These are phyloP conservation scores for Zapornia atra DNA, from an alignment of 2,113 vertebrate genomes.

Conservation along the genomic window DNA sequence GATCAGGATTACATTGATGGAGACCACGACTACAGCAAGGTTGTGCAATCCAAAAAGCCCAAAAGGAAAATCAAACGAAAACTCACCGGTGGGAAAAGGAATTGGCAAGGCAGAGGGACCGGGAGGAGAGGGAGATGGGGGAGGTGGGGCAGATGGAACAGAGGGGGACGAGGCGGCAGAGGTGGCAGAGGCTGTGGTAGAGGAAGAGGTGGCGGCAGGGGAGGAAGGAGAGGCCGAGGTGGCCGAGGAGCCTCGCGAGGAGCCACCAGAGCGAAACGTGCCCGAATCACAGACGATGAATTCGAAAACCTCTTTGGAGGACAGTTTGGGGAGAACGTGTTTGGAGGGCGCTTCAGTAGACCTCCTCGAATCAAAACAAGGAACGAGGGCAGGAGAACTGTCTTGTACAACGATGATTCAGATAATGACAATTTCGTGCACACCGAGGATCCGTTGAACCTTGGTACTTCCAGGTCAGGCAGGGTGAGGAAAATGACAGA, in stretches of 20 bases:
- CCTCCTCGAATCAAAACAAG: slow-evolving; percentile 90
- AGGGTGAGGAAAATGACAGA: slow-evolving; percentile 98
- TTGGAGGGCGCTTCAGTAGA: slow-evolving; percentile 66
- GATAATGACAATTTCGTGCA: slow-evolving; percentile 89
- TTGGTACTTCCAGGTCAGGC: slow-evolving; percentile 95
- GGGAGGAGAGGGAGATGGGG: slow-evolving; percentile 73
- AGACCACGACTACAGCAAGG: slow-evolving; percentile 98
- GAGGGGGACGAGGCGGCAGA: slow-evolving; percentile 71
- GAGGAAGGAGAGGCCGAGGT: slow-evolving; percentile 74
- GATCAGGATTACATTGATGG: slow-evolving; percentile 92
- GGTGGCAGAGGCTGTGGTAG: slow-evolving; percentile 75
- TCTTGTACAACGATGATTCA: slow-evolving; percentile 92
- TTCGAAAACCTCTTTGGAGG: slow-evolving; percentile 78
- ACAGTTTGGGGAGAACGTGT: slow-evolving; percentile 70
- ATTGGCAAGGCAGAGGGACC: slow-evolving; percentile 75
- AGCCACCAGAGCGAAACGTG: slow-evolving; percentile 74
- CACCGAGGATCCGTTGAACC: slow-evolving; percentile 92
- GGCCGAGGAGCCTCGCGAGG: slow-evolving; percentile 75
- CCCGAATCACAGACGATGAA: slow-evolving; percentile 75
- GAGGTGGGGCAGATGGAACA: slow-evolving; percentile 76
- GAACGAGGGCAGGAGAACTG: slow-evolving; percentile 95
- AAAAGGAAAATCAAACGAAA: slow-evolving; percentile 79
- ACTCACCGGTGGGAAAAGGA: slow-evolving; percentile 70
- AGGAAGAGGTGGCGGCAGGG: slow-evolving; percentile 68
- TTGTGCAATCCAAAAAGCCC: slow-evolving; percentile 80